These are phyloP conservation scores for Sinocyclocheilus anophthalmus DNA, from an alignment of 2,113 vertebrate genomes.

Conservation along the genomic window DNA sequence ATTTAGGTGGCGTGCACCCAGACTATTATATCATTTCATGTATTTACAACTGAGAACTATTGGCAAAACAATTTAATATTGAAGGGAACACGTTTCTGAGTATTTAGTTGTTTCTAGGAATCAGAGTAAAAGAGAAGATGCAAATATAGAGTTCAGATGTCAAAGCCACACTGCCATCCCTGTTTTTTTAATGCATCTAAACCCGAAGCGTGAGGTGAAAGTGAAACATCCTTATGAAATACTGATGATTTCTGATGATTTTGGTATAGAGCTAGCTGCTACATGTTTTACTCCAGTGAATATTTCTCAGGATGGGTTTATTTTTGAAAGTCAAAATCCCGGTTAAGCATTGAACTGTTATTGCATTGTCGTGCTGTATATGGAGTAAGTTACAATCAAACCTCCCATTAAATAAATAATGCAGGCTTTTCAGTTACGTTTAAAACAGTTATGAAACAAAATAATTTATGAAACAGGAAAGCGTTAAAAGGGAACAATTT, in stretches of 20 bases:
- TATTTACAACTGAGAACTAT: not conserved
- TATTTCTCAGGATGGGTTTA: not conserved
- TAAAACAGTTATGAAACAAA: not conserved
- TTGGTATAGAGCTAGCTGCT: not conserved
- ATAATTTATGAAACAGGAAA: not conserved
- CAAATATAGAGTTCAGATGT: not conserved
- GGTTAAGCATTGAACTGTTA: not conserved
- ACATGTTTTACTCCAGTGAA: not conserved
- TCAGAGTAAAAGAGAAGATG: not conserved
- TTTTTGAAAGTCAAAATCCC: not conserved
- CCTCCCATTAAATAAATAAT: not conserved
- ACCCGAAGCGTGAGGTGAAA: not conserved
- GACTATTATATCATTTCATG: conserved; percentile 7
- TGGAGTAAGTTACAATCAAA: not conserved
- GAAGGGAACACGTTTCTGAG: not conserved
- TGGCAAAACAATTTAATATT: not conserved
- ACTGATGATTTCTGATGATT: not conserved
- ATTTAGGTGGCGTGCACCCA: not conserved
- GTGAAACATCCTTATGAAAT: not conserved
- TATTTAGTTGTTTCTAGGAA: not conserved
- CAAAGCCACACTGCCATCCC: not conserved
- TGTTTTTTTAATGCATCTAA: not conserved
- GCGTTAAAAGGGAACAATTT: not conserved
- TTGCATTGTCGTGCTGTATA: not conserved
- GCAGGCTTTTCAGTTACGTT: not conserved